Base-by-base conservation (phyloP, 2,797 vertebrate genomes). In the Eleutherodactylus coqui region DNA sequence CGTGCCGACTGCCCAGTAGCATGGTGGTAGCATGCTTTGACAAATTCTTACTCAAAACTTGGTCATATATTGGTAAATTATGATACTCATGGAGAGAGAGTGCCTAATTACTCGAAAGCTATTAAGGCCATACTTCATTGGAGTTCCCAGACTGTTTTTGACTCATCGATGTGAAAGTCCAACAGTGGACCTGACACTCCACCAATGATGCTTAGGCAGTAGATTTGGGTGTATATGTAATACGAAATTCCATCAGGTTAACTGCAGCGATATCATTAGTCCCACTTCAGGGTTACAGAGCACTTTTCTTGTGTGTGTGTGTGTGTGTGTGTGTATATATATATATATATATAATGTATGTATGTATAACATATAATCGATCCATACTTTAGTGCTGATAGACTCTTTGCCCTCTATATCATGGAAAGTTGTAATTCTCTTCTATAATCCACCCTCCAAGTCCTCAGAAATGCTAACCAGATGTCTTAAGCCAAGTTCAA, bases 401-500 rank as follows among this genome's bases (percentile, higher is more conserved):
- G 72, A 27, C 53, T 86, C 53, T 75, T 36, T 78, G 36, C 76
- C 53, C 51, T 81, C 19, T 47, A 27, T 70, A 55, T 87, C 24
- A 62, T 85, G 86, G 82, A 85, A 76, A 76, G 69, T 85, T 75
- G 82, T 85, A 70, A 69, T 58, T 67, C 67, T 36, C 79, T 67
- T 81, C 76, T 67, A 17, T 75, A 75, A 62, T 38, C 51, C 64
- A 83, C 83, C 83, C 86, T 87, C 79, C 82, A 49, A 84, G 70
- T 81, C 45, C 36, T 84, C 27, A 43, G 77, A 87, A 87, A 87
- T 85, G 77, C 67, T 87, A 81, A 87, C 60, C 86, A 87, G 86
- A 87, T 87, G 86, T 87, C 78, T 62, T 70, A 76, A 77, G 86
- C 86, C 86, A 85, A 84, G 77, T 76, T 84, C 86, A 87, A 84